Base-by-base conservation (phyloP, 1,140 invertebrate species). In the Brachionus calyciflorus region DNA sequence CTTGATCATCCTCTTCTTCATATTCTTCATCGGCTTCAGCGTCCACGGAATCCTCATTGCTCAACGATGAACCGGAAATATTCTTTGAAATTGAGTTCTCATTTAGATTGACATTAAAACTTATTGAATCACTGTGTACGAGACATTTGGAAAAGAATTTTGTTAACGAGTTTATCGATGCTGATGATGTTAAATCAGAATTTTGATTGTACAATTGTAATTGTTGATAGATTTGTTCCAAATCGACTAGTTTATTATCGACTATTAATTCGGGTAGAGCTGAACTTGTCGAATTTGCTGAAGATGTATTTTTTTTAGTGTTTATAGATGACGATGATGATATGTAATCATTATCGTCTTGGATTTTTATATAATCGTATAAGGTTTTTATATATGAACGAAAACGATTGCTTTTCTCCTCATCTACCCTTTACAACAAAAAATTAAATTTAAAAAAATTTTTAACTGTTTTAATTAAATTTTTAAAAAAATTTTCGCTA, bases 211-310 rank as follows among this genome's bases (percentile, higher is more conserved):
- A 73, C 26, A 55, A 44, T 57, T 76, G 37, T 1, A 76, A 19
- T 76, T 76, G 73, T 57, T 76, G 73, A 30, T 76, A 76, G 9
- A 76, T 76, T 76, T 76, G 73, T 57, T 76, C 73, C 14, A 44
- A 17, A 17, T 76, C 73, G 6, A 76, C 69, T 40, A 73, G 37
- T 51, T 49, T 73, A 40, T 49, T 49, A 24, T 73, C 69, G 3
- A 73, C n/a, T 4, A 73, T 73, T 40, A 73, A 24, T 37, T 73
- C 69, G 9, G 69, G 69, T 37, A 73, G 28, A 33, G 65, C 69
- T 10, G 49, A 55, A n/a, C n/a, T n/a, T 46, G 28, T 7, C 17
- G 24, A 40, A n/a, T 33, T 30, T 46, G 14, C 7, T 9, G 65
- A 14, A 28, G 37, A 24, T 19, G 0, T 28, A 24, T 49, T 69